Base-by-base conservation (phyloP, 2,888 invertebrate species). In the Bombyx huttoni region DNA sequence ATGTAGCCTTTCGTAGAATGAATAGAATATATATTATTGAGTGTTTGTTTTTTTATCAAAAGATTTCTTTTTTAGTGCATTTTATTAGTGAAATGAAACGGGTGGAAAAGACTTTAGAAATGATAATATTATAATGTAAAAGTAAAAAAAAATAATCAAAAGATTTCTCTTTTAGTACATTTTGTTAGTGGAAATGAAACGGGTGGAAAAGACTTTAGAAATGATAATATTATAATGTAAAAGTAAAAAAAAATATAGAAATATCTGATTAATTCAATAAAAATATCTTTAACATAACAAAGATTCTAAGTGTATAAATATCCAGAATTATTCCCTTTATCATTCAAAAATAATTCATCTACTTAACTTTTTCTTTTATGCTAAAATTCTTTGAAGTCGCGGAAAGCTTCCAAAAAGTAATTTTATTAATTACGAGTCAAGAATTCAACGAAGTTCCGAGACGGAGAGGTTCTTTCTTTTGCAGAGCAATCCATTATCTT, bases 391-490 rank as follows among this genome's bases (percentile, higher is more conserved):
- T 88, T 88, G 85, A 88, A 87, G 88, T 85, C 80, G 82, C 72
- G 78, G 78, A 86, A 83, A 83, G 86, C 87, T 85, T 76, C 87
- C 86, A 85, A 87, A 86, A 88, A 86, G 88, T 87, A 87, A 88
- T 88, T 88, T 88, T 88, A 88, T 88, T 88, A 88, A 88, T 88
- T 88, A 88, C 87, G 81, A 86, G 87, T 85, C 86, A 86, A 78
- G 85, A 87, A 88, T 86, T 86, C 86, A 81, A 81, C 84, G 80
- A 86, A 86, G 86, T 86, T 86, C 81, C 81, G 69, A 76, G 81
- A 73, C 74, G 71, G 76, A 73, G 79, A 79, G 82, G 81, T 84
- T 80, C 85, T 81, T 85, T 86, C 83, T 85, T 84, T 78, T 74
- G 69, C 62, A 70, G 71, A 80, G 78, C 82, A 81, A 87, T 84